phyloP scores from a whole-genome alignment of 2,888 invertebrate genomes.

The Chirona hameri region DNA sequence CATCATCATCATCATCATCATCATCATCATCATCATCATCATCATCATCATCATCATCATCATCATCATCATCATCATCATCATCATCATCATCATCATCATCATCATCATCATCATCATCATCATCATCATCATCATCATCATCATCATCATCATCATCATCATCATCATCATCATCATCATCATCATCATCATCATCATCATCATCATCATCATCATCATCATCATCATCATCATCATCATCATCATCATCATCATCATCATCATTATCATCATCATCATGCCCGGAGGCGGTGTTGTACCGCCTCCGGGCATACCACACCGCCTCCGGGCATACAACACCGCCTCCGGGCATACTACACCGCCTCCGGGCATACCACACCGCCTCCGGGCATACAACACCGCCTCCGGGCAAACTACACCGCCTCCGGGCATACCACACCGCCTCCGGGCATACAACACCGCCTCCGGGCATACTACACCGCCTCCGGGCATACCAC shows the following conservation, averaged over 20 bases:
- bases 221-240: constrained; percentile 22
- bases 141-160: constrained; percentile 22
- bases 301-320: too few relatives aligned
- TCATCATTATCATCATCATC: constrained; percentile 22
- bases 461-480: too few relatives aligned
- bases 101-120: constrained; percentile 22
- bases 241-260: constrained; percentile 22
- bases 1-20: too few relatives aligned
- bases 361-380: too few relatives aligned
- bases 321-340: too few relatives aligned
- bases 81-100: constrained; percentile 22
- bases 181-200: constrained; percentile 22
- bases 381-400: too few relatives aligned
- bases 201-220: constrained; percentile 22
- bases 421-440: too few relatives aligned
- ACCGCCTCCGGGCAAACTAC: too few relatives aligned
- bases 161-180: constrained; percentile 22
- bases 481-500: too few relatives aligned
- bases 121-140: constrained; percentile 22
- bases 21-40: constrained; percentile 22
- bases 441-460: too few relatives aligned
- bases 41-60: constrained; percentile 22
- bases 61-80: constrained; percentile 22
- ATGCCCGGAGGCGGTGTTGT: neutral
- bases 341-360: too few relatives aligned